Evolutionary conservation across 2,113 vertebrate genomes (phyloP).

Genomic region (Etheostoma spectabile): DNA sequence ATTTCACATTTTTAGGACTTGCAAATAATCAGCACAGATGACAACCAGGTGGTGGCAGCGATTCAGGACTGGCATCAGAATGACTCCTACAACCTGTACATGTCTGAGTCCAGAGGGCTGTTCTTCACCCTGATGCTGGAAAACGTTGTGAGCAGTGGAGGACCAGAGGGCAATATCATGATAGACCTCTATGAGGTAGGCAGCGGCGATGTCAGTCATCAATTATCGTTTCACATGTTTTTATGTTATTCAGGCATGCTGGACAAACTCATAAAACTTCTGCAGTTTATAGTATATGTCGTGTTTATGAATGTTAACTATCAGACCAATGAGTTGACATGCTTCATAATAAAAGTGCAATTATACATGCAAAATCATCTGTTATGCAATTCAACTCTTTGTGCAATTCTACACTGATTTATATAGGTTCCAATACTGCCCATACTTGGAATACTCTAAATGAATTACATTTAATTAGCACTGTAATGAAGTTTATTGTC

Average conservation of each 20-base stretch:
- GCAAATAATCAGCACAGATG: conserved; percentile 96
- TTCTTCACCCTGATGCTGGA: conserved; percentile 94
- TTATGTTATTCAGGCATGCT: conserved; percentile 10
- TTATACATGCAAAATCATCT: neutral
- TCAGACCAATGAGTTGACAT: neutral
- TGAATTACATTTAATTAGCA: neutral
- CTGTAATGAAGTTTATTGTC: neutral
- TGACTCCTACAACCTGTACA: conserved; percentile 93
- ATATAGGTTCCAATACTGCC: neutral
- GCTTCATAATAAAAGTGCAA: neutral
- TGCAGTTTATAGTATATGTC: neutral
- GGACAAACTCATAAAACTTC: neutral
- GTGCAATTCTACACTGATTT: neutral
- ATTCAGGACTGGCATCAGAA: conserved; percentile 97
- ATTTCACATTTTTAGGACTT: conserved; percentile 85
- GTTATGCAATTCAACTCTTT: too few relatives aligned
- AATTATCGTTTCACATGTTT: conserved; percentile 22
- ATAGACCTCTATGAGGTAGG: conserved; percentile 98
- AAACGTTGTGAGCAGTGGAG: conserved; percentile 91
- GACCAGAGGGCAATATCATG: conserved; percentile 95
- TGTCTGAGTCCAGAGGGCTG: conserved; percentile 91
- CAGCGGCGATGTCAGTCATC: neutral
- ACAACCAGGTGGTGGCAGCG: conserved; percentile 94
- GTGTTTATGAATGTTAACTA: neutral
- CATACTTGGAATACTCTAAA: neutral